Evolutionary conservation across 2,113 vertebrate genomes (phyloP).

Genomic region (Zapus hudsonius): DNA sequence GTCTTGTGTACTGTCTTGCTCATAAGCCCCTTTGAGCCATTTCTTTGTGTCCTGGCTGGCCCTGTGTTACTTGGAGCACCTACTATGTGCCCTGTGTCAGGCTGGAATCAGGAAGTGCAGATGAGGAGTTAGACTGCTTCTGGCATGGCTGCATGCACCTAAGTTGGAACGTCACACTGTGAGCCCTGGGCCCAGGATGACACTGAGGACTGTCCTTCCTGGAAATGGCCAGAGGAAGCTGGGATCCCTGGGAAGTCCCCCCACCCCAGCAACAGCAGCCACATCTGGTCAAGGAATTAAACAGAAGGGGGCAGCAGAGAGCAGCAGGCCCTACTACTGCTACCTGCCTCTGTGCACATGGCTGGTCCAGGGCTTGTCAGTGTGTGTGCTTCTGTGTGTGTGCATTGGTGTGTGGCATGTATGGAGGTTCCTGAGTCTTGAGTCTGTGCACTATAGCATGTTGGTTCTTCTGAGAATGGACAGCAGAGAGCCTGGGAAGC

Average conservation of each 20-base stretch:
- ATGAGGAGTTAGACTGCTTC: not conserved
- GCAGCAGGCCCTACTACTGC: not conserved
- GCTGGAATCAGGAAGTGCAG: not conserved
- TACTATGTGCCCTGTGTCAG: not conserved
- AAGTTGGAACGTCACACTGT: not conserved
- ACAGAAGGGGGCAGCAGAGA: not conserved
- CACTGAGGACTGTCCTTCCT: not conserved
- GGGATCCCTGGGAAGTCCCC: conserved; percentile 22
- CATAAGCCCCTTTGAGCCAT: not conserved
- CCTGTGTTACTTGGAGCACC: not conserved
- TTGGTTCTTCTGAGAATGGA: not conserved
- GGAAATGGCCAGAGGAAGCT: conserved; percentile 39
- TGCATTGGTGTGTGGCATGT: not conserved
- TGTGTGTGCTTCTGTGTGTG: not conserved
- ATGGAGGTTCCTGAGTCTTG: not conserved
- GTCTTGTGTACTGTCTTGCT: conserved; percentile 15
- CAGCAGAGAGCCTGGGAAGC: not conserved
- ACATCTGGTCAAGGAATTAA: not conserved
- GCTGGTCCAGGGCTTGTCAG: not conserved
- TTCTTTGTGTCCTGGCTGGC: not conserved
- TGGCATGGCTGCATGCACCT: not conserved
- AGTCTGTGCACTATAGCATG: not conserved
- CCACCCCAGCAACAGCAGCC: not conserved
- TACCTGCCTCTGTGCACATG: not conserved
- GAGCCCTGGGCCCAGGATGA: not conserved